A percentile compares a stretch with the other conserved stretches of the same genome.
Evolutionary conservation across 2,113 vertebrate genomes (phyloP).

Genomic region (Solea solea): DNA sequence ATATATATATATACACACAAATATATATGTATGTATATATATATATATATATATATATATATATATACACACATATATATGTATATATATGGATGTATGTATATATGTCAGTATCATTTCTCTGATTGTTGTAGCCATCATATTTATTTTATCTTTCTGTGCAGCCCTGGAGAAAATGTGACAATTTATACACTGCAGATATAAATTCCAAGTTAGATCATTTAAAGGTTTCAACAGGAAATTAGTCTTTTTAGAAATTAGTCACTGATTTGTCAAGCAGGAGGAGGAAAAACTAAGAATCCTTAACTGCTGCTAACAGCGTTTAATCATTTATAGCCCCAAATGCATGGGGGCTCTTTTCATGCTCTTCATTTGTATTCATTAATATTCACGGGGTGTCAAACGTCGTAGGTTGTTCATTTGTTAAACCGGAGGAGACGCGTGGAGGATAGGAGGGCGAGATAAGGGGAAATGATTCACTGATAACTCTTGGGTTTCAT

Average conservation of each 20-base stretch:
- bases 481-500: constrained; percentile 25
- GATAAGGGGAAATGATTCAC: neutral
- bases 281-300: constrained; percentile 38
- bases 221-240: no score
- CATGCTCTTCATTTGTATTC: constrained; percentile 1
- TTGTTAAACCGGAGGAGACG: constrained; percentile 5
- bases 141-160: no score
- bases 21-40: no score
- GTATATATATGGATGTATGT: no score
- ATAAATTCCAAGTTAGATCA: no score
- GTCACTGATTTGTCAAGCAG: constrained; percentile 28
- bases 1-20: no score
- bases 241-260: neutral
- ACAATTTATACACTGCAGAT: no score
- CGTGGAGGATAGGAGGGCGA: neutral
- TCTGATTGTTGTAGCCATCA: no score
- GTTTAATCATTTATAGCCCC: constrained; percentile 31
- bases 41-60: no score
- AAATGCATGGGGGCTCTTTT: constrained; percentile 22
- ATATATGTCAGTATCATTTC: no score
- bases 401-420: constrained; percentile 13
- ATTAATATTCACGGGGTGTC: constrained; percentile 25
- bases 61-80: no score
- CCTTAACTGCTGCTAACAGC: constrained; percentile 14
- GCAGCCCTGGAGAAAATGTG: no score